phyloP scores from a whole-genome alignment of 2,113 vertebrate species.

The Centropus unirufus region DNA sequence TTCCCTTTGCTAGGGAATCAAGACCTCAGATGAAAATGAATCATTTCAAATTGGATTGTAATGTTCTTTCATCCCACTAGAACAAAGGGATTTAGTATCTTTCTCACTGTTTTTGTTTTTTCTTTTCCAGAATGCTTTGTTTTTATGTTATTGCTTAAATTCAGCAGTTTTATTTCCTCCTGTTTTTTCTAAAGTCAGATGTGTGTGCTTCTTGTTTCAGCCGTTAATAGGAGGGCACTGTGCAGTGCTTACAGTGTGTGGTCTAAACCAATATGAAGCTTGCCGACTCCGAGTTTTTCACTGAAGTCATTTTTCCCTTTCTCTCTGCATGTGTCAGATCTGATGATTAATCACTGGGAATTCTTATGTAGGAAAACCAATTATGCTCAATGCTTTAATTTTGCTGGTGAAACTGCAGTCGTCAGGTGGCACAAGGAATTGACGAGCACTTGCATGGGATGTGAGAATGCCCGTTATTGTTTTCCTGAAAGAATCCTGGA shows the following conservation, averaged over 20 bases:
- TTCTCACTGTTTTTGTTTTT: constrained; percentile 44
- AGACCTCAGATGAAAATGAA: constrained; percentile 8
- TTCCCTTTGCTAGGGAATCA: neutral
- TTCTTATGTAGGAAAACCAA: neutral
- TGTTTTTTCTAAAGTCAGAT: constrained; percentile 34
- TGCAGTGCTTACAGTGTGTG: neutral
- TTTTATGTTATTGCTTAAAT: constrained; percentile 57
- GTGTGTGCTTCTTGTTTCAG: constrained; percentile 33
- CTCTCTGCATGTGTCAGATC: neutral
- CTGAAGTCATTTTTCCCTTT: neutral
- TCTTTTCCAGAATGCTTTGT: constrained; percentile 57
- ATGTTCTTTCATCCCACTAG: constrained; percentile 9
- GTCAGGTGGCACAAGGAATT: neutral
- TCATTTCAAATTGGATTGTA: neutral
- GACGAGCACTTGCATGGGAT: constrained; percentile 9
- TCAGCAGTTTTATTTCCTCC: constrained; percentile 45
- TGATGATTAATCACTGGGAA: constrained; percentile 21
- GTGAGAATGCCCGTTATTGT: neutral
- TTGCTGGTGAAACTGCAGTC: neutral
- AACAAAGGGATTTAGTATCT: constrained; percentile 73
- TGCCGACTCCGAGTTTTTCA: neutral
- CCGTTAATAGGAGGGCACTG: neutral
- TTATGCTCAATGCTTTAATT: neutral
- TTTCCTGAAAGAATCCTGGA: constrained; percentile 10
- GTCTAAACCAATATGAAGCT: neutral